Base-by-base conservation (phyloP, 30 jellyfish, hydroid and myxozoan species). In the Aurelia aurita region DNA sequence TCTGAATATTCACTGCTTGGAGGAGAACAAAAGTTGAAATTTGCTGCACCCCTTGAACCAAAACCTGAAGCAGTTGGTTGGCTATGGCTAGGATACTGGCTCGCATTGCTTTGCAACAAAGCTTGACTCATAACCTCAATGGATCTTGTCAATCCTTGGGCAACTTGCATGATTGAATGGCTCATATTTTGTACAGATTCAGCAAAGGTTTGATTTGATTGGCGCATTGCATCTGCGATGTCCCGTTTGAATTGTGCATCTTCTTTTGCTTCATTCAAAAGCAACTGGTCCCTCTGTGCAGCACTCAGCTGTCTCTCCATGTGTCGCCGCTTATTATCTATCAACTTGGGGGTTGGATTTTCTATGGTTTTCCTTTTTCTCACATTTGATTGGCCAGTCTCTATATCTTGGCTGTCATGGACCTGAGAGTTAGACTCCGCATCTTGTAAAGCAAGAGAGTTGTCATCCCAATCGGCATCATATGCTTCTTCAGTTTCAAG, bases 231-330 rank as follows among this genome's bases (percentile, higher is more conserved):
- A n/a, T 58, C 90, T 68, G 82, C 93, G 14, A 83, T 83, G 71
- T 70, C 93, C 70, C 93, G 47, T 34, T 83, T 69, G 70, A 70
- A 83, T 19, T 72, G 89, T 20, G 95, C 31, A 74, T 85, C 73
- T 31, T 85, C 90, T 29, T 86, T 59, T 51, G 91, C 67, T 29
- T 59, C 80, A 10, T 76, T 84, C 19, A 84, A 8, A 1, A 72
- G 72, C n/a, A 87, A 61, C 68, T 66, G 78, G 58, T 79, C 96
- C 27, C 88, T 21, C 74, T 71, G 88, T 19, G 81, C 28, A 77
- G 83, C 92, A 77, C 86, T 72, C 69, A 77, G 67, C 44, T 68
- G 93, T 20, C 85, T 34, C 46, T 77, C 94, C 93, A 87, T 78
- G 73, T 77, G 87, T 54, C 49, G 4, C n/a, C 74, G 93, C 49